Base-by-base conservation (phyloP, 2,797 vertebrate species). In the Sorex maritimensis region DNA sequence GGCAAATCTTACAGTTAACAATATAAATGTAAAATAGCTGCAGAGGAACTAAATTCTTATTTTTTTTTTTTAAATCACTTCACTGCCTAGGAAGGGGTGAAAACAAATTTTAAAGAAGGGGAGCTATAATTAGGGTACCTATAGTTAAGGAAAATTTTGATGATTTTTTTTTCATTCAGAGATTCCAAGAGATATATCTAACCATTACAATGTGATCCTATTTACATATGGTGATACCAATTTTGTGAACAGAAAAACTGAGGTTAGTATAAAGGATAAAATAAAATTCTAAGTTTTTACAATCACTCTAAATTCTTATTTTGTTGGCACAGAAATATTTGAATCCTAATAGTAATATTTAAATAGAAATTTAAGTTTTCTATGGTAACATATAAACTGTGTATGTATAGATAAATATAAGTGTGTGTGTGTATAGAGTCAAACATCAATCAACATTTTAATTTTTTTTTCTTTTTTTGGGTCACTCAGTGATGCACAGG, bases 61-160 rank as follows among this genome's bases (percentile, higher is more conserved):
- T 69, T 91, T 94, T 19, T 28, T 84, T 34, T 93, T 77, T 71
- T 41, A 93, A 81, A 72, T 94, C 44, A 95, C 67, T 74, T 93
- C 21, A 93, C 81, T 81, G 74, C 58, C 74, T 89, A 55, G 34
- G 28, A 80, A 93, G 26, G 17, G 7, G 69, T 95, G 81, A 88
- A 92, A 89, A 69, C 63, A 90, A 75, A 28, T 72, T 85, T 87
- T 82, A 65, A 82, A 80, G 55, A 74, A 93, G 34, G 15, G 6
- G 5, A 88, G 71, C 89, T 77, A 52, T 92, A 23, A 26, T 71
- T 69, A 91, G 34, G 24, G 23, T 26, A 24, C n/a, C 24, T 74
- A 81, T 68, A 52, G 11, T 24, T 71, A 63, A 68, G 24, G 28
- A 85, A 81, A 85, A 85, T 87, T 94, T 73, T 87, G 79, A 81